Conservation (phyloP, 2,888 invertebrate species). For the Leucoma salicis region DNA sequence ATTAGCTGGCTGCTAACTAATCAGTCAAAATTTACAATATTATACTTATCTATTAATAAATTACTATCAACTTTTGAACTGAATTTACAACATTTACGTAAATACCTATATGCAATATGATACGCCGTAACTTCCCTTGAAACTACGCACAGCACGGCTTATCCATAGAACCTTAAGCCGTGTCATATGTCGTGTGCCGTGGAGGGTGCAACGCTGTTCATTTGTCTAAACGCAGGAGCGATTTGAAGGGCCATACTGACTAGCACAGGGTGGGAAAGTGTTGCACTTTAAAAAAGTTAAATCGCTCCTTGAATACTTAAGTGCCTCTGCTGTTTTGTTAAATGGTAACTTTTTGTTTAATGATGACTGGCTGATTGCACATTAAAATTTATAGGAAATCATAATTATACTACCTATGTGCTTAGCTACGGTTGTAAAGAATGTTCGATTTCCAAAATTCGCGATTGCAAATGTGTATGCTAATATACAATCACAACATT, state of each 20-base stretch:
- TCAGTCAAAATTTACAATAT: no score
- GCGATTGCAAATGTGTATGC: no score
- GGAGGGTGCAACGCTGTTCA: conserved; percentile 75
- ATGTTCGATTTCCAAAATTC: no score
- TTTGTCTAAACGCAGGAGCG: conserved; percentile 78
- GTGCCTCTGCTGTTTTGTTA: conserved; percentile 48
- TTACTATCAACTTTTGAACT: no score
- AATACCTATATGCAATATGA: no score
- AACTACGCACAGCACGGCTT: conserved; percentile 17
- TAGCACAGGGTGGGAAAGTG: conserved; percentile 73
- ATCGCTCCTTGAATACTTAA: conserved; percentile 57
- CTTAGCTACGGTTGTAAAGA: no score
- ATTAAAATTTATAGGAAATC: no score
- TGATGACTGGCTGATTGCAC: conserved; percentile 42
- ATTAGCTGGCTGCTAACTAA: no score
- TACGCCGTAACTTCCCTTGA: neutral
- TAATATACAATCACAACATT: no score
- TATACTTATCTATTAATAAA: no score
- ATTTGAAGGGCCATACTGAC: conserved; percentile 59
- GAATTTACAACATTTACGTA: no score
- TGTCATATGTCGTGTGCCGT: conserved; percentile 60
- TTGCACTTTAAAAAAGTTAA: conserved; percentile 80
- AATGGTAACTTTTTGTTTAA: conserved; percentile 54
- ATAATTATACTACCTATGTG: no score
- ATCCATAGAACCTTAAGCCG: conserved; percentile 27